Conservation (phyloP, 2,797 vertebrate genomes). For the Danio kyathit region DNA sequence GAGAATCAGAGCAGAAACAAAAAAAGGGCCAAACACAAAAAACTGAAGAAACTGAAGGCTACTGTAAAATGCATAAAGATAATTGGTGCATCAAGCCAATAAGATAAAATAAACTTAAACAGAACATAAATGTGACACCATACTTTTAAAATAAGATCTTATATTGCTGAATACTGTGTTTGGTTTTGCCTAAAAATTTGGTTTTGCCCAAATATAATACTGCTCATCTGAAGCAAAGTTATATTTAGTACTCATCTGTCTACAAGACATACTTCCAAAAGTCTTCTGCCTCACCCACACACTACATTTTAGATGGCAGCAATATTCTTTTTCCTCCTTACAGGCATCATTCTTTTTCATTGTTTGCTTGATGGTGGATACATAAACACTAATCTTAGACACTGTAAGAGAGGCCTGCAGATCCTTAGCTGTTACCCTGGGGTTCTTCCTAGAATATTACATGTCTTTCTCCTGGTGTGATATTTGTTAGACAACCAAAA, state of each 20-base stretch:
- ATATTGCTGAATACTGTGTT: constrained; percentile 1
- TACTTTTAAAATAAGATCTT: not conserved
- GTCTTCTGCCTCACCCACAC: not conserved
- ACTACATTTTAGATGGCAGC: not conserved
- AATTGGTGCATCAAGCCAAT: too few relatives aligned
- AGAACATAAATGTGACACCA: too few relatives aligned
- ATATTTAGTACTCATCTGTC: constrained; percentile 12
- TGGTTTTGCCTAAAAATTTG: not conserved
- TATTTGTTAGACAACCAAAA: not conserved
- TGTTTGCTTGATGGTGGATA: constrained; percentile 1
- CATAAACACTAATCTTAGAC: constrained; percentile 7
- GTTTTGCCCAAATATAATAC: not conserved
- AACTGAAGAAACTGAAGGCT: too few relatives aligned
- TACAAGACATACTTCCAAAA: constrained; percentile 1
- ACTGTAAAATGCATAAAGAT: too few relatives aligned
- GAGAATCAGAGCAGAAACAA: too few relatives aligned
- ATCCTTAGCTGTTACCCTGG: not conserved
- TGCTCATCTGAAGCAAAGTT: constrained; percentile 2
- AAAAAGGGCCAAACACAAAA: too few relatives aligned
- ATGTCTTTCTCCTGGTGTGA: not conserved
- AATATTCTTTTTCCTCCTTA: not conserved
- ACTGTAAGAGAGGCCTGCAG: not conserved
- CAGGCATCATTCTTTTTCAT: not conserved
- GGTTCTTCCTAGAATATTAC: not conserved
- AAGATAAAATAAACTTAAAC: too few relatives aligned